Percentiles rank a stretch among this genome's conserved stretches.
Evolutionary conservation across 2,888 invertebrate species (phyloP).

Genomic region (Caenorhabditis virilis): DNA sequence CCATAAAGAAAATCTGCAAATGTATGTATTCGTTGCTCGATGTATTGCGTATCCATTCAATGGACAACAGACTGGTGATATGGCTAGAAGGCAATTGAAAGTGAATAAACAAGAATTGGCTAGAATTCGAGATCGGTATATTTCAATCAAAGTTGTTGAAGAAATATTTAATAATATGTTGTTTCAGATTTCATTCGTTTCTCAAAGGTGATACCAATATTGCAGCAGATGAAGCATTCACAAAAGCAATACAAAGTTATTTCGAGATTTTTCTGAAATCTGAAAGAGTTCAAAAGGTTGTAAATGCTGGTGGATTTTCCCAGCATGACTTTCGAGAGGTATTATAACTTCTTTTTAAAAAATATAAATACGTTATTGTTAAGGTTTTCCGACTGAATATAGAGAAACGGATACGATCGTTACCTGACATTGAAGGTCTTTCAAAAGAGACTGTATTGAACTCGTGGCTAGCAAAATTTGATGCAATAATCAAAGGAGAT

Average conservation of each 20-base stretch:
- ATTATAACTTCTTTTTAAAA: too few relatives aligned
- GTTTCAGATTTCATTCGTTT: slow-evolving; percentile 84
- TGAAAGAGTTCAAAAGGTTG: slow-evolving; percentile 90
- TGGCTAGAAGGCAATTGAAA: slow-evolving; percentile 90
- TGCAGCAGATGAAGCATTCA: slow-evolving; percentile 95
- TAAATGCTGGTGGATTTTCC: slow-evolving; percentile 94
- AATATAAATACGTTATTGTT: too few relatives aligned
- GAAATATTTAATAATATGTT: too few relatives aligned
- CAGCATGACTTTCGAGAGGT: slow-evolving; percentile 94
- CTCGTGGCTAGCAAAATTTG: slow-evolving; percentile 99
- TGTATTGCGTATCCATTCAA: slow-evolving; percentile 96
- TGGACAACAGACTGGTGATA: slow-evolving; percentile 89
- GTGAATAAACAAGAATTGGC: slow-evolving; percentile 85
- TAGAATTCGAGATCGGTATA: slow-evolving; percentile 58
- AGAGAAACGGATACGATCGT: slow-evolving; percentile 89
- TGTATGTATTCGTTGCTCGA: slow-evolving; percentile 92
- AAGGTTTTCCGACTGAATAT: slow-evolving; percentile 87
- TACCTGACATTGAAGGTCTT: slow-evolving; percentile 98
- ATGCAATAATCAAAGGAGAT: slow-evolving; percentile 83
- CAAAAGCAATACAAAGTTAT: slow-evolving; percentile 91
- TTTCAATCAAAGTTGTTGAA: not conserved
- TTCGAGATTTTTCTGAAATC: slow-evolving; percentile 94
- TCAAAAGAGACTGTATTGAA: slow-evolving; percentile 93
- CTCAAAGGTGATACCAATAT: slow-evolving; percentile 98
- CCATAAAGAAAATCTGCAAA: slow-evolving; percentile 87